Base-by-base conservation (phyloP, 2,888 invertebrate species). In the Clusia tigrina region DNA sequence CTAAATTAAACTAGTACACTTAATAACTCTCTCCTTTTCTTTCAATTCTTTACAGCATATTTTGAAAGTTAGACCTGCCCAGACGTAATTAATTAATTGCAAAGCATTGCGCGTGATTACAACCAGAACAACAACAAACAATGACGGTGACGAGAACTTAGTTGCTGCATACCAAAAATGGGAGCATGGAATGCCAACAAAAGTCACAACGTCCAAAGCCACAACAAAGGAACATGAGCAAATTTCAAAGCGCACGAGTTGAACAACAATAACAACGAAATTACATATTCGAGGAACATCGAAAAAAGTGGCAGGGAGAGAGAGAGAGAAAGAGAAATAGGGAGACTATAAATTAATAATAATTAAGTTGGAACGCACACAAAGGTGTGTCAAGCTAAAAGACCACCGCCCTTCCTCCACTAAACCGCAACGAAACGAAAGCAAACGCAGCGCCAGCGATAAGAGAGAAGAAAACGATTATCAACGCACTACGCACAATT, bases 141-240 rank as follows among this genome's bases (percentile, higher is more conserved):
- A 32, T 20, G 56, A 38, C 24, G 20, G 25, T 37, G 37, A 55
- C 25, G 37, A 61, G 58, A 63, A 59, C 60, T 56, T 60, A 9
- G 12, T 15, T 42, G 6, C 15, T 32, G 26, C 18, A 61, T 37
- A 38, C 42, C 64, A 59, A 64, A 70, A 67, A 64, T 62, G 64
- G 59, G 54, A 60, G 63, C 57, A 66, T 67, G 67, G 64, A 65
- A 68, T 71, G 58, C 52, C 52, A 61, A 55, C 48, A 42, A 42
- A 51, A 38, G 23, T 37, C 62, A 54, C 25, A 63, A 60, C 22
- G 58, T 58, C 53, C 55, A 55, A 55, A 22, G 17, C 46, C n/a
- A 38, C 52, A 23, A 12, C 58, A 32, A 15, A 3, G 22, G 2
- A 48, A 42, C 25, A 60, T 24, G 12, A 53, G 37, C 23, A 51